Evolutionary conservation across 2,888 invertebrate species (phyloP).

Genomic region (Hydriomena furcata): DNA sequence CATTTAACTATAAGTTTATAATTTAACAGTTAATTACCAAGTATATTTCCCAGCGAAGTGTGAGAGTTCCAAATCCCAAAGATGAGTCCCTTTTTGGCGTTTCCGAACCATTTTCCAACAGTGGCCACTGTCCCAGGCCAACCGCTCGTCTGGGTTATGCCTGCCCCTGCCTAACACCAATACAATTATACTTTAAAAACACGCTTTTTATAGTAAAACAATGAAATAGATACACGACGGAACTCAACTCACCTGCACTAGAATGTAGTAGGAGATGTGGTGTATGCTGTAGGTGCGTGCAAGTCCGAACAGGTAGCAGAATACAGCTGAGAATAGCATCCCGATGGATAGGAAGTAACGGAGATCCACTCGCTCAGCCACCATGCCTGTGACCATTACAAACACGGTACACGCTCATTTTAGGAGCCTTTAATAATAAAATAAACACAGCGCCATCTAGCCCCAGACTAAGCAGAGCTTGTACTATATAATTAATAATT

Average conservation of each 20-base stretch:
- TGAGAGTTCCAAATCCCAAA: conserved; percentile 99
- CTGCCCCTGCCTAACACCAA: conserved; percentile 88
- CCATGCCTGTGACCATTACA: conserved; percentile 90
- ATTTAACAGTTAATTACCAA: too few species aligned
- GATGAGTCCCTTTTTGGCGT: conserved; percentile 93
- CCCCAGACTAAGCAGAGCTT: too few species aligned
- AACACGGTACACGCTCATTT: too few species aligned
- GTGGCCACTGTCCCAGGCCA: conserved; percentile 98
- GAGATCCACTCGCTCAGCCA: conserved; percentile 95
- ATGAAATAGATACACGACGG: too few species aligned
- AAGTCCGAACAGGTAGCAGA: conserved; percentile 94
- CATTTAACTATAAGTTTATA: too few species aligned
- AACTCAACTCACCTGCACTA: conserved; percentile 87
- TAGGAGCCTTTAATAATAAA: too few species aligned
- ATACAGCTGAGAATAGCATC: conserved; percentile 94
- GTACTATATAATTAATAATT: too few species aligned
- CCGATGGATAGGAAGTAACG: conserved; percentile 95
- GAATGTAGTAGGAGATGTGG: conserved; percentile 90
- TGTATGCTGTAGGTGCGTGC: conserved; percentile 93
- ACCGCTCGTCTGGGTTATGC: conserved; percentile 95
- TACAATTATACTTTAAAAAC: too few species aligned
- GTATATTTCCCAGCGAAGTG: conserved; percentile 97
- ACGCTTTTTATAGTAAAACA: too few species aligned
- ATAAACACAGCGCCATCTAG: too few species aligned
- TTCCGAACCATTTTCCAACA: conserved; percentile 98